Percentiles rank a stretch among this genome's conserved stretches.
phyloP scores from a whole-genome alignment of 2,113 vertebrate genomes.

The Chrysochloris asiatica region DNA sequence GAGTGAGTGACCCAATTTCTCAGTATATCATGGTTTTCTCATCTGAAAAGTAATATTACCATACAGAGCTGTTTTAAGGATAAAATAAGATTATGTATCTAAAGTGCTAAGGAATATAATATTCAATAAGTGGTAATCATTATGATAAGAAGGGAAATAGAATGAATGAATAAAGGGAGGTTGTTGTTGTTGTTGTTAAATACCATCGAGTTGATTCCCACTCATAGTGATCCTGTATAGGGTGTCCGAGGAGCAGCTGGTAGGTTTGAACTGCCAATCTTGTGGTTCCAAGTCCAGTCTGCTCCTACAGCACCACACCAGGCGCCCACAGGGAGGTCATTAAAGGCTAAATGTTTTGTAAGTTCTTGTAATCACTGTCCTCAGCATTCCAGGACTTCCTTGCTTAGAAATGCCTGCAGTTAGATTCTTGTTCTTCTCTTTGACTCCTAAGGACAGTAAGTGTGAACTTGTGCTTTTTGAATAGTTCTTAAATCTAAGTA shows the following conservation, averaged over 20 bases:
- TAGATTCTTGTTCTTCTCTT: conserved; percentile 12
- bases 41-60: background rate
- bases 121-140: background rate
- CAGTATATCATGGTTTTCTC: conserved; percentile 42
- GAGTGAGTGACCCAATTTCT: background rate
- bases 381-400: background rate
- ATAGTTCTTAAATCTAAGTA: background rate
- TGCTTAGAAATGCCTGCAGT: background rate
- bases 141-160: conserved; percentile 9
- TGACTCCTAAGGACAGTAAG: background rate
- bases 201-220: no score
- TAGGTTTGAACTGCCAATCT: no score
- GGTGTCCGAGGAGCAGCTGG: no score
- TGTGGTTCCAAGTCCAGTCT: no score
- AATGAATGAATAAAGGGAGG: no score
- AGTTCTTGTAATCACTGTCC: background rate
- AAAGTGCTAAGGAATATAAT: background rate
- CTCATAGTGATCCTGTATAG: no score
- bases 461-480: background rate
- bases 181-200: no score
- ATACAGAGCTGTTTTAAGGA: background rate
- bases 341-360: background rate
- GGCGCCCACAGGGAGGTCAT: background rate
- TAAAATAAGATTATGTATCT: conserved; percentile 42
- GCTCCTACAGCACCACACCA: no score